These are phyloP conservation scores for Drosophila antonietae DNA, from an alignment of 2,888 invertebrate species.

Conservation along the genomic window DNA sequence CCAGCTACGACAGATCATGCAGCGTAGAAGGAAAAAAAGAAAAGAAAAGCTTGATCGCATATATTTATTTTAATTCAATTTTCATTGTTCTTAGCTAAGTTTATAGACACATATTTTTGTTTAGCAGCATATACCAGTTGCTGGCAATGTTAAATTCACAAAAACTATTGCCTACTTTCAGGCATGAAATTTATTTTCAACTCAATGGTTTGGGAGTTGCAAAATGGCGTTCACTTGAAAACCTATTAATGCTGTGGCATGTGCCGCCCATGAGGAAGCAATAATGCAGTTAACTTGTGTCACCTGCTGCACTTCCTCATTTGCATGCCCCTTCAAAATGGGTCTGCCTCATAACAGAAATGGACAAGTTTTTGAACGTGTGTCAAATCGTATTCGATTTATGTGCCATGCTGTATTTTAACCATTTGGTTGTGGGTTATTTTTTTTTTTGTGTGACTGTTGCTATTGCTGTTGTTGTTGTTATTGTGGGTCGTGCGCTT, in stretches of 20 bases:
- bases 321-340: conserved; percentile 28
- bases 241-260: conserved; percentile 53
- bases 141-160: fast-evolving
- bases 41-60: too few species aligned
- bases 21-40: too few species aligned
- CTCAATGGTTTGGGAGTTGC: conserved; percentile 3
- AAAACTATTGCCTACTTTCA: conserved; percentile 26
- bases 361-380: conserved; percentile 36
- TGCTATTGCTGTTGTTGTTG: conserved; percentile 1
- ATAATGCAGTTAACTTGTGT: conserved; percentile 41
- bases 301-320: conserved; percentile 68
- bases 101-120: background rate
- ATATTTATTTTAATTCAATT: too few species aligned
- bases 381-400: conserved; percentile 53
- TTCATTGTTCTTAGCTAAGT: background rate
- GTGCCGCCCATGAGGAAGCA: conserved; percentile 67
- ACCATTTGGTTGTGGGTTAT: conserved; percentile 27
- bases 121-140: too few species aligned
- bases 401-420: conserved; percentile 39
- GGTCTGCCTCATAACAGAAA: conserved; percentile 33
- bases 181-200: background rate
- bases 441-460: conserved; percentile 9
- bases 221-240: conserved; percentile 19
- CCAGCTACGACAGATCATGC: too few species aligned
- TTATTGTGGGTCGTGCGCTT: conserved; percentile 58